Evolutionary conservation across 2,797 vertebrate species (phyloP), one percentile per base, ranked within the genome.

Genomic region (Notolabrus celidotus): DNA sequence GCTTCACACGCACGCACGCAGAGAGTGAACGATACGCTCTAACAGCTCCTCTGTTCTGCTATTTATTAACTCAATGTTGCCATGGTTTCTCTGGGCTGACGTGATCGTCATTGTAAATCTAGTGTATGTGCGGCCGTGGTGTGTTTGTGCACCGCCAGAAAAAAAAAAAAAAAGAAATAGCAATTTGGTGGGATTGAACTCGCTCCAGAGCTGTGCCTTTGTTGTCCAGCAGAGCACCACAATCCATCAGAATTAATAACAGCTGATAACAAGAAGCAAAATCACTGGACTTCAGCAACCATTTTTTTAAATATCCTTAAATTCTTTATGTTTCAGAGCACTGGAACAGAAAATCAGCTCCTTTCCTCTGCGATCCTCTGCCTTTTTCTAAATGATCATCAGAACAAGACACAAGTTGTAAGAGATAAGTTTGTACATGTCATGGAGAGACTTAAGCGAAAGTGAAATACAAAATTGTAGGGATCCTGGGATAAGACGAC

Each of bases 61-160:
- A 85, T 87, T 89, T 89, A 88, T 89, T 89, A 89, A 90, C 85
- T 83, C 79, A 66, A 82, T 66, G 88, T 91, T 89, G 84, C 89
- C 86, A 88, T 89, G 86, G 88, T 90, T 90, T 89, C 88, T 45
- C 65, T 8, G 66, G 11, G 74, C 76, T 80, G 80, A 87, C 65
- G 80, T 82, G 82, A 82, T 54, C 72, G 67, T 80, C 85, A 76
- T 80, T 75, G 71, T 83, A 81, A 87, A 84, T 83, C 75, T n/a
- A 50, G 7, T 23, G 20, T 74, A 42, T 70, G 79, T 63, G 75
- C 74, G 85, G 53, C 74, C 43, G 4, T 19, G 54, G 43, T 39
- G 55, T 78, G 76, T 71, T 77, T 73, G 53, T 60, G 77, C 56
- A 38, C 53, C 7, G 45, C 3, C 7, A 53, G 50, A 19, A 31